Percentiles rank a stretch among this genome's conserved stretches.
Conservation (phyloP, 1,140 invertebrate genomes). For the Proales similis region DNA sequence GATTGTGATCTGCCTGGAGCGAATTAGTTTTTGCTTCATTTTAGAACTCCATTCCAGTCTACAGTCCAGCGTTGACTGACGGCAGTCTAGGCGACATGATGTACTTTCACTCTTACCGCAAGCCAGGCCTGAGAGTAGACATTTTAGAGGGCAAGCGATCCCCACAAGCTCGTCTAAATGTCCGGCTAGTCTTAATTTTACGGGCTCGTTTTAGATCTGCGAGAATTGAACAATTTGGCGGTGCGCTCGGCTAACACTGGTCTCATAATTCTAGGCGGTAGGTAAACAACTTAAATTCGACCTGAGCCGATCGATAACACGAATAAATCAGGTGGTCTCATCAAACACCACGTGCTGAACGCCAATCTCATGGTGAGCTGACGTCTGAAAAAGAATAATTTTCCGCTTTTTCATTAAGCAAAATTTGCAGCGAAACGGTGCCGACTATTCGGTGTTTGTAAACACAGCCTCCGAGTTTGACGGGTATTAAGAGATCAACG, state of each 20-base stretch:
- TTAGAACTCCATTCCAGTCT: conserved; percentile 95
- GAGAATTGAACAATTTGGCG: conserved; percentile 81
- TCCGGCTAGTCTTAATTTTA: not conserved
- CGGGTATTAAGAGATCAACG: conserved; percentile 64
- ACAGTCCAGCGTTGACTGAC: conserved; percentile 94
- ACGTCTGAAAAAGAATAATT: not conserved
- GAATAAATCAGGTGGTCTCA: conserved; percentile 62
- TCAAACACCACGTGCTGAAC: conserved; percentile 95
- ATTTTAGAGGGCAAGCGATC: conserved; percentile 62
- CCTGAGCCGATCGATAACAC: not conserved
- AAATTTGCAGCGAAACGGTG: conserved; percentile 74
- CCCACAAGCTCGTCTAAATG: not conserved
- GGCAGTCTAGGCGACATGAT: conserved; percentile 98
- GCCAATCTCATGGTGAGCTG: conserved; percentile 31
- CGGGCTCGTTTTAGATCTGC: conserved; percentile 57
- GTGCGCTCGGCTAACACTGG: conserved; percentile 83
- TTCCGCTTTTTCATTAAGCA: conserved; percentile 43
- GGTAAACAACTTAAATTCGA: not conserved
- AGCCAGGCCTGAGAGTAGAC: conserved; percentile 82
- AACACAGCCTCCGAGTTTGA: conserved; percentile 98
- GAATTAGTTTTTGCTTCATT: conserved; percentile 94
- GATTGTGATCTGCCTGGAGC: conserved; percentile 95
- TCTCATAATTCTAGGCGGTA: conserved; percentile 86
- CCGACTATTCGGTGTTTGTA: conserved; percentile 87
- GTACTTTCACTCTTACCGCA: conserved; percentile 86